Evolutionary conservation across 2,113 vertebrate genomes (phyloP).

Genomic region (Nannospalax galili): DNA sequence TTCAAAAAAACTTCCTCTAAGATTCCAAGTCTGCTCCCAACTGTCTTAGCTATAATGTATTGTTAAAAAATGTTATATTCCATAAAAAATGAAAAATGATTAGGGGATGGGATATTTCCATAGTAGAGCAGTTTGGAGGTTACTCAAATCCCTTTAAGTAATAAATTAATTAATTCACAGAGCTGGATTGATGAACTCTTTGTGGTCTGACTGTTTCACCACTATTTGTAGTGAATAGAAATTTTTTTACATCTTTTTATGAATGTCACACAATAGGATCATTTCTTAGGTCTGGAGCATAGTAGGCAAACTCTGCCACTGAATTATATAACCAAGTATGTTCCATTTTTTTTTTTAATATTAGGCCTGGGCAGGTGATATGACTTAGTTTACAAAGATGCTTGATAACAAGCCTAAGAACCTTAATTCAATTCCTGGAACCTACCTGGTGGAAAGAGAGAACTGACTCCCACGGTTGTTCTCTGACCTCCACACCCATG

Average conservation of each 20-base stretch:
- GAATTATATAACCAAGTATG: background rate
- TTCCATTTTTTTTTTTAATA: background rate
- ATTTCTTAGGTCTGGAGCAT: too few species aligned
- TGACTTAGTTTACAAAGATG: background rate
- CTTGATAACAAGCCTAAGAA: background rate
- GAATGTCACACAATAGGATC: background rate
- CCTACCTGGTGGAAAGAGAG: background rate
- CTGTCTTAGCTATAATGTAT: background rate
- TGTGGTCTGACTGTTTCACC: background rate
- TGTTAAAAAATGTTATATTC: background rate
- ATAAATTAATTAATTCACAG: background rate
- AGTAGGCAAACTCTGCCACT: background rate
- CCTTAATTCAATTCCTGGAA: background rate
- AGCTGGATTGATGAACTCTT: background rate
- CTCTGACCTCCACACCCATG: background rate
- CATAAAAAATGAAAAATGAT: background rate
- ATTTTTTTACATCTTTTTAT: background rate
- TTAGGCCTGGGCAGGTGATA: background rate
- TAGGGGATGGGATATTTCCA: background rate
- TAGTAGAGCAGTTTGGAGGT: background rate
- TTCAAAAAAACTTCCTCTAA: background rate
- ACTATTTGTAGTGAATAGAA: background rate
- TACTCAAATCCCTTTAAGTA: background rate
- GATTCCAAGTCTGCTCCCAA: background rate
- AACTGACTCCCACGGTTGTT: too few species aligned